phyloP scores from a whole-genome alignment of 2,888 invertebrate genomes.

The Acanthopleura granulata region DNA sequence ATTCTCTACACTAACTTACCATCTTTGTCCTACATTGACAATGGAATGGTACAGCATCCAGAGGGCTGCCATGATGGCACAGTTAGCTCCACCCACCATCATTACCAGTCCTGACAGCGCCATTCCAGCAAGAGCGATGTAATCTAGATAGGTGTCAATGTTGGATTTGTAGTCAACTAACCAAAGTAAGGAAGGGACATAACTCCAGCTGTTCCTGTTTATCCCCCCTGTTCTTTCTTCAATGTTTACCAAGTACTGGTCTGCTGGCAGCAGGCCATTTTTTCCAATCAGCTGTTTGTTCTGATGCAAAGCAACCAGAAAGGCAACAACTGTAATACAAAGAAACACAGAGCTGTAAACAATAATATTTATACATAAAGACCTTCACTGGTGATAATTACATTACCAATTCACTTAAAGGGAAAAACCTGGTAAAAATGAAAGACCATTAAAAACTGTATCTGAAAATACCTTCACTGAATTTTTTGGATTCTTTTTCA shows the following conservation, averaged over 20 bases:
- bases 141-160: constrained; percentile 59
- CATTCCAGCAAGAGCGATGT: constrained; percentile 61
- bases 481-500: too few relatives aligned
- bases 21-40: constrained; percentile 67
- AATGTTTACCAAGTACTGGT: constrained; percentile 52
- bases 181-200: constrained; percentile 66
- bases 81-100: constrained; percentile 66
- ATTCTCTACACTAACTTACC: constrained; percentile 43
- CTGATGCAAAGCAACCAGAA: constrained; percentile 67
- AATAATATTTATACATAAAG: not conserved
- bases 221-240: constrained; percentile 39
- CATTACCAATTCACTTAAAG: too few relatives aligned
- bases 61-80: constrained; percentile 63
- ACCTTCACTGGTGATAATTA: too few relatives aligned
- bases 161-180: constrained; percentile 55
- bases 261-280: constrained; percentile 66
- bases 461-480: too few relatives aligned
- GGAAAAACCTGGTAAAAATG: too few relatives aligned
- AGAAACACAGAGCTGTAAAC: constrained; percentile 10
- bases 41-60: constrained; percentile 70
- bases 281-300: constrained; percentile 67
- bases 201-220: constrained; percentile 37
- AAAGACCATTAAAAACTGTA: too few relatives aligned
- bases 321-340: constrained; percentile 65
- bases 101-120: constrained; percentile 58